Percentiles rank a stretch among this genome's conserved stretches.
These are phyloP conservation scores for Scaptomyza caliginosa DNA, from an alignment of 2,888 invertebrate species.

Conservation along the genomic window DNA sequence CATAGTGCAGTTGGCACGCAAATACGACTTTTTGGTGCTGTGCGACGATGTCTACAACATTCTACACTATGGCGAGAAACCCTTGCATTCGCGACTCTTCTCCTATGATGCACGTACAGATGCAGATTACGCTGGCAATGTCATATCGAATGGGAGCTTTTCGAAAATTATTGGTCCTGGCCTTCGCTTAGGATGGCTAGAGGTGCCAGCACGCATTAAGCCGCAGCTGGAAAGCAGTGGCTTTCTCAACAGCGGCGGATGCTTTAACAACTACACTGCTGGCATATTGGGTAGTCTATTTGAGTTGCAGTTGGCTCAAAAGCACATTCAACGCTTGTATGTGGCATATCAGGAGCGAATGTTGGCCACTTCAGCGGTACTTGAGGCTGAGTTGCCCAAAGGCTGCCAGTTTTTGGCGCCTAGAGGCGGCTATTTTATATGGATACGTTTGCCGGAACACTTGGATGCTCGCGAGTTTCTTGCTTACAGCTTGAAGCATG, in stretches of 20 bases:
- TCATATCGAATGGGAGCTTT: slow-evolving; percentile 88
- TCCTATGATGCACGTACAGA: slow-evolving; percentile 85
- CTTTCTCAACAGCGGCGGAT: slow-evolving; percentile 86
- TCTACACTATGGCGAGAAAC: slow-evolving; percentile 84
- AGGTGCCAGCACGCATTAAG: slow-evolving; percentile 85
- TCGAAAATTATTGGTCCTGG: slow-evolving; percentile 88
- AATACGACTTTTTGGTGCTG: slow-evolving; percentile 84
- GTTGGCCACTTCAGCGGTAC: slow-evolving; percentile 82
- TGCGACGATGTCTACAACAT: slow-evolving; percentile 88
- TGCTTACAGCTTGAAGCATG: slow-evolving; percentile 82
- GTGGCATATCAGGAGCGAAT: slow-evolving; percentile 84
- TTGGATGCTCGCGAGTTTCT: slow-evolving; percentile 83
- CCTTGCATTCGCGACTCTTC: slow-evolving; percentile 85
- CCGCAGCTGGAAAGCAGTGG: slow-evolving; percentile 84
- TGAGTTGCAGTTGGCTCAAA: slow-evolving; percentile 84
- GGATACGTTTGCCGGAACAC: slow-evolving; percentile 85
- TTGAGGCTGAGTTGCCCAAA: slow-evolving; percentile 84
- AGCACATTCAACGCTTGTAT: slow-evolving; percentile 83
- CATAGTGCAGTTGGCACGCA: slow-evolving; percentile 84
- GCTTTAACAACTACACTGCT: slow-evolving; percentile 86
- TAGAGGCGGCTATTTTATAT: slow-evolving; percentile 87
- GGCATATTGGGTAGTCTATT: slow-evolving; percentile 86
- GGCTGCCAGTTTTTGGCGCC: slow-evolving; percentile 84
- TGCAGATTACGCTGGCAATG: slow-evolving; percentile 84
- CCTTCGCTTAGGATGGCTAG: slow-evolving; percentile 88